These are phyloP conservation scores for Arge pagana DNA, from an alignment of 2,888 invertebrate genomes.

Conservation along the genomic window DNA sequence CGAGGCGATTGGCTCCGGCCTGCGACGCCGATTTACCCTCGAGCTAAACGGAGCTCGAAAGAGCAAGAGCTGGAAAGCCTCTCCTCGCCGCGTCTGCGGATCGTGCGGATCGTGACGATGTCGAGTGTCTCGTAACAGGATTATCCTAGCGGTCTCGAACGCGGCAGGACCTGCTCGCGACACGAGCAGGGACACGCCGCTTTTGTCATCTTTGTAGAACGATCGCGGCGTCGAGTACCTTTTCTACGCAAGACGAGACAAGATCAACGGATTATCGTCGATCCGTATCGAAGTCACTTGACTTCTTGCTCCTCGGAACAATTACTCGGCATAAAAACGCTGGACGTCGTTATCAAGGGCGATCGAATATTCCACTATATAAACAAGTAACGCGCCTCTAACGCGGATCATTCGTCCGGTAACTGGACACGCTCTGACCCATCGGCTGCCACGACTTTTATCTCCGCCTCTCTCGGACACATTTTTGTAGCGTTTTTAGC, in stretches of 20 bases:
- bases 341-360: too few relatives aligned
- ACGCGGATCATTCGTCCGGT: too few relatives aligned
- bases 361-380: too few relatives aligned
- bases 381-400: too few relatives aligned
- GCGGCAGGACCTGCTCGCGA: conserved; percentile 26
- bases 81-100: not conserved
- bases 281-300: conserved; percentile 21
- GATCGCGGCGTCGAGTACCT: not conserved
- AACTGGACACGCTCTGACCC: too few relatives aligned
- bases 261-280: conserved; percentile 23
- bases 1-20: conserved; percentile 29
- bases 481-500: too few relatives aligned
- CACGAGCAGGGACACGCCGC: conserved; percentile 5
- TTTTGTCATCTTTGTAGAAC: conserved; percentile 23
- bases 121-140: conserved; percentile 46
- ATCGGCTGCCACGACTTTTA: too few relatives aligned
- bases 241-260: not conserved
- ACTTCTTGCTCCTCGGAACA: conserved; percentile 12
- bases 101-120: conserved; percentile 29
- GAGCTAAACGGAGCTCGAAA: not conserved
- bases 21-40: too few relatives aligned
- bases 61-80: not conserved
- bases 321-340: conserved; percentile 4
- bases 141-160: conserved; percentile 41
- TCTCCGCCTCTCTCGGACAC: too few relatives aligned